Conservation (phyloP, 1,140 invertebrate genomes). For the Oryzaephilus surinamensis region DNA sequence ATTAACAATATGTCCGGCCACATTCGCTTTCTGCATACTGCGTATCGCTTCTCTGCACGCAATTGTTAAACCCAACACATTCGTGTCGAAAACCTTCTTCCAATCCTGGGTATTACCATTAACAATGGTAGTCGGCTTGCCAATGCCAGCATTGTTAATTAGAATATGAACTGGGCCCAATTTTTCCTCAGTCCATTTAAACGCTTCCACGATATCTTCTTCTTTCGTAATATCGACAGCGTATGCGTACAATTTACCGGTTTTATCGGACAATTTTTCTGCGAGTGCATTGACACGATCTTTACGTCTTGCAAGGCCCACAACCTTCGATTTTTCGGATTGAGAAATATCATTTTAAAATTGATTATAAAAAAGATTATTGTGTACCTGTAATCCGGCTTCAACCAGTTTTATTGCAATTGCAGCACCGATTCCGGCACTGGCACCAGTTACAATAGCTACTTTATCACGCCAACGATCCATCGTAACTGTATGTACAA, state of each 20-base stretch:
- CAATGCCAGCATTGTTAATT: constrained; percentile 63
- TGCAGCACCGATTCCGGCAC: neutral
- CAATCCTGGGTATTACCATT: constrained; percentile 39
- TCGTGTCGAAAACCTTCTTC: constrained; percentile 50
- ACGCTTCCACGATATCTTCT: constrained; percentile 52
- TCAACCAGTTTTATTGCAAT: neutral
- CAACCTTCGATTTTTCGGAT: constrained; percentile 43
- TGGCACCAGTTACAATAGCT: neutral
- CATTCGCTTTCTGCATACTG: constrained; percentile 51
- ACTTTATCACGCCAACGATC: neutral
- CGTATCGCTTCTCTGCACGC: constrained; percentile 53
- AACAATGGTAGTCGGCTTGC: constrained; percentile 21
- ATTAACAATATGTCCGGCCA: constrained; percentile 60
- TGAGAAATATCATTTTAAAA: too few species aligned
- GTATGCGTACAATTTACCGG: constrained; percentile 38
- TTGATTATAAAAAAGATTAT: too few species aligned
- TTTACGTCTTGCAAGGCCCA: constrained; percentile 56
- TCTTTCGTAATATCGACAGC: constrained; percentile 55
- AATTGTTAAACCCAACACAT: constrained; percentile 55
- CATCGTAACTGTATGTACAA: neutral
- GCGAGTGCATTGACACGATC: constrained; percentile 42
- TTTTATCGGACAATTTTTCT: constrained; percentile 13
- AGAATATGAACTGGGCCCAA: constrained; percentile 56
- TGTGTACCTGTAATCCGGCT: neutral
- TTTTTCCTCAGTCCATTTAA: constrained; percentile 48